Conservation (phyloP, 2,797 vertebrate genomes). For the Meda fulgida region DNA sequence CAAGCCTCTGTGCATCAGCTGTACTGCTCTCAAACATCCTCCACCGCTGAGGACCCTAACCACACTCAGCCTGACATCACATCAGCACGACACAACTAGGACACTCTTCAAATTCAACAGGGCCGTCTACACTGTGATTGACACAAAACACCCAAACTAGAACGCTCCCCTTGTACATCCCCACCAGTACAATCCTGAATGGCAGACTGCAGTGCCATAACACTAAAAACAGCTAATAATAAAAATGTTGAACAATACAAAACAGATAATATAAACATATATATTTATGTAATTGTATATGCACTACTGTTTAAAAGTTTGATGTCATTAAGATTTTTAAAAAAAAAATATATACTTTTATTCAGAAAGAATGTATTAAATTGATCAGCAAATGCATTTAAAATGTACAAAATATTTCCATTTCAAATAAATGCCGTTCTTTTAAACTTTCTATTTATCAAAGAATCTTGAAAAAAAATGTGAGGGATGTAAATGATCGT, state of each 20-base stretch:
- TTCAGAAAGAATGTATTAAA: no score
- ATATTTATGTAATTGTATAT: no score
- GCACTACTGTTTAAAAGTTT: no score
- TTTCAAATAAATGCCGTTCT: no score
- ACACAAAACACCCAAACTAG: neutral
- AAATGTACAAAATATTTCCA: no score
- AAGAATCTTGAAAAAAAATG: no score
- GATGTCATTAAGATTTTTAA: no score
- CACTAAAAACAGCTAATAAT: neutral
- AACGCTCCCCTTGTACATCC: neutral
- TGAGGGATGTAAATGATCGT: no score
- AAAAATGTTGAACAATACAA: neutral
- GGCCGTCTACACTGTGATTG: neutral
- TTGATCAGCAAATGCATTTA: no score
- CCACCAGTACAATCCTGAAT: neutral
- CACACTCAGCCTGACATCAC: neutral
- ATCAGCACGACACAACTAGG: neutral
- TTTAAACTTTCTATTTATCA: no score
- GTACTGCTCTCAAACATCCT: neutral
- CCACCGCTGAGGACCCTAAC: neutral
- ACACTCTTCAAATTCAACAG: constrained; percentile 1
- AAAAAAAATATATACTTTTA: no score
- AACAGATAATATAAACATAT: no score
- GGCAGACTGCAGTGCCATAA: neutral
- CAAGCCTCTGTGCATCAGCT: constrained; percentile 58